Base-by-base conservation (phyloP, 2,797 vertebrate species). In the Podargus strigoides region DNA sequence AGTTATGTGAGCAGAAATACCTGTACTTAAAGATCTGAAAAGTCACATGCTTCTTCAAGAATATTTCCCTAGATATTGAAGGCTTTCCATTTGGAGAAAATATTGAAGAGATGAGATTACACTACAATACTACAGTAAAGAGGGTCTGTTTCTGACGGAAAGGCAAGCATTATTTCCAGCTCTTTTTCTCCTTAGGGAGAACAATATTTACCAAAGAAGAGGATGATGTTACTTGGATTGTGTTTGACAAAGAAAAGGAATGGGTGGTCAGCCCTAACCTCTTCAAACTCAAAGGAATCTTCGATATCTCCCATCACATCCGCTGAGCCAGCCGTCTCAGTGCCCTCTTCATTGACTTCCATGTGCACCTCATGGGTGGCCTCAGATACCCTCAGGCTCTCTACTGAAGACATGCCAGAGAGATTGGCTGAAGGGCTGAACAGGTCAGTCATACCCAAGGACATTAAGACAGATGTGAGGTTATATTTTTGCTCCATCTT, bases 401-500 rank as follows among this genome's bases (percentile, higher is more conserved):
- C 7, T 81, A 34, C 34, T 74, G 59, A 44, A 12, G 72, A 93
- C 64, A 97, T 91, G 42, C 95, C 96, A 41, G 95, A 94, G 20
- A 97, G 92, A 41, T 95, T 81, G 74, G 95, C 86, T 0, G 2
- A 52, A 32, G 49, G 42, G 30, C 86, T 90, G 79, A 97, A 97
- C n/a, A 95, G 44, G 76, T 94, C 85, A 0, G 77, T 89, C 93
- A 97, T 94, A 21, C 95, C 95, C 92, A 97, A 42, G 24, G 77
- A 44, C 0, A 0, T 55, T 53, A 94, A 20, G 12, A 84, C 32
- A 49, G 58, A 46, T 4, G 32, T 74, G 34, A 97, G 46, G 74
- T 92, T 84, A 1, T 98, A 98, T 8, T 72, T 97, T 76, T 96
- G 92, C 47, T 98, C 97, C 53, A 98, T 93, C 94, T 97, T 98